Evolutionary conservation across 2,113 vertebrate species (phyloP).

Genomic region (Ranitomeya variabilis): DNA sequence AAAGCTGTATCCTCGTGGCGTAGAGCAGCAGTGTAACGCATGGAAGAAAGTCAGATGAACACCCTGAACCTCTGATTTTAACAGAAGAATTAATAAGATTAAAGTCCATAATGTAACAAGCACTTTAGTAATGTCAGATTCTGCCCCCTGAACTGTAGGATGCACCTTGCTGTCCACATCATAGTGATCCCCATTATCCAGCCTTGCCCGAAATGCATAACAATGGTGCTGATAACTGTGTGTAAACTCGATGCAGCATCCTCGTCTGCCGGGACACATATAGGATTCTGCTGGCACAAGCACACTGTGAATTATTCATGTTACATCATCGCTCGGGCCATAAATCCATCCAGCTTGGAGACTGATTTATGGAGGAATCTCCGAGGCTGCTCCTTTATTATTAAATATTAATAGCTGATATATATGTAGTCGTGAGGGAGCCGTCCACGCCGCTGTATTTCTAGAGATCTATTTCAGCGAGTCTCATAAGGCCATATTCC

Average conservation of each 20-base stretch:
- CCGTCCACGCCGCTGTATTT: not conserved
- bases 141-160: not conserved
- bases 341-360: not conserved
- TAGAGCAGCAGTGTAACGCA: too few species aligned
- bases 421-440: not conserved
- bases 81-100: too few species aligned
- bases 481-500: not conserved
- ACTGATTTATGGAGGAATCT: conserved; percentile 15
- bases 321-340: not conserved
- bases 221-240: too few species aligned
- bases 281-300: not conserved
- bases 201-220: not conserved
- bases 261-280: not conserved
- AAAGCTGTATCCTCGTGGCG: too few species aligned
- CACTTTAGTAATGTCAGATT: not conserved
- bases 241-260: not conserved
- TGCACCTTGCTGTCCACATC: too few species aligned
- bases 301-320: conserved; percentile 6
- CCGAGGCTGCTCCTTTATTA: not conserved
- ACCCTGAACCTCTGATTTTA: too few species aligned
- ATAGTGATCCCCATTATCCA: not conserved
- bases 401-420: conserved; percentile 29
- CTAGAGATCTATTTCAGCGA: not conserved
- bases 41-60: too few species aligned
- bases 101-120: too few species aligned